phyloP scores from a whole-genome alignment of 1,140 invertebrate species.

The Drosophila punjabiensis region DNA sequence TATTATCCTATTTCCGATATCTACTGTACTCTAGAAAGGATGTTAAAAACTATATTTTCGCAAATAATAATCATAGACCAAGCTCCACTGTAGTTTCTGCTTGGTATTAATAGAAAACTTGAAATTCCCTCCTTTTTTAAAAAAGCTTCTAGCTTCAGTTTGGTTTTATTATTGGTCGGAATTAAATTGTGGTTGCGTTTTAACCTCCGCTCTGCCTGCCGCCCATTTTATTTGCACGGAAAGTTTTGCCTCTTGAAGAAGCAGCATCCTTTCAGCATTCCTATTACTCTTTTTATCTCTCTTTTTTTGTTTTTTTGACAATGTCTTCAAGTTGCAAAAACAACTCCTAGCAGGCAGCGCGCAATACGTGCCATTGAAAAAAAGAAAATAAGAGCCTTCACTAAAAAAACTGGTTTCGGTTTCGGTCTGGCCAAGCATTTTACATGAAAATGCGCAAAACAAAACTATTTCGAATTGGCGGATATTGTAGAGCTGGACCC shows the following conservation, averaged over 20 bases:
- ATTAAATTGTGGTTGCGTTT: slow-evolving; percentile 31
- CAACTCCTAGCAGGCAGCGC: slow-evolving; percentile 40
- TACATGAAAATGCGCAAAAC: slow-evolving; percentile 76
- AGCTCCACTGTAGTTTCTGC: not conserved
- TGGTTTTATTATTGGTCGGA: slow-evolving; percentile 1
- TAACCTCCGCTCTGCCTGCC: slow-evolving; percentile 5
- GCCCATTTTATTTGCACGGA: slow-evolving; percentile 58
- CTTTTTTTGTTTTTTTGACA: slow-evolving; percentile 56
- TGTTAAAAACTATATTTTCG: not conserved
- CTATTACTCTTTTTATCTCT: slow-evolving; percentile 49
- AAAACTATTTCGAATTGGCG: slow-evolving; percentile 60
- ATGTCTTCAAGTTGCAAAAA: slow-evolving; percentile 50
- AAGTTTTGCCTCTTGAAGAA: slow-evolving; percentile 17
- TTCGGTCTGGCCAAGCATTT: slow-evolving; percentile 49
- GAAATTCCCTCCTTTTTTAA: not conserved
- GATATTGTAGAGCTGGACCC: not conserved
- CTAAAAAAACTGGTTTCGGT: slow-evolving; percentile 70
- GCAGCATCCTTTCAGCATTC: slow-evolving; percentile 72
- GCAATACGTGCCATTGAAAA: slow-evolving; percentile 75
- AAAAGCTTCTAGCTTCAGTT: not conserved
- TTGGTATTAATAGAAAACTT: not conserved
- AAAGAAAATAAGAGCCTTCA: slow-evolving; percentile 46
- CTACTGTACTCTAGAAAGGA: not conserved
- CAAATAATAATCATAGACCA: not conserved
- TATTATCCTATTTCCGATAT: not conserved